Percentiles rank a stretch among this genome's conserved stretches.
Evolutionary conservation across 2,113 vertebrate genomes (phyloP).

Genomic region (Aldabrachelys gigantea): DNA sequence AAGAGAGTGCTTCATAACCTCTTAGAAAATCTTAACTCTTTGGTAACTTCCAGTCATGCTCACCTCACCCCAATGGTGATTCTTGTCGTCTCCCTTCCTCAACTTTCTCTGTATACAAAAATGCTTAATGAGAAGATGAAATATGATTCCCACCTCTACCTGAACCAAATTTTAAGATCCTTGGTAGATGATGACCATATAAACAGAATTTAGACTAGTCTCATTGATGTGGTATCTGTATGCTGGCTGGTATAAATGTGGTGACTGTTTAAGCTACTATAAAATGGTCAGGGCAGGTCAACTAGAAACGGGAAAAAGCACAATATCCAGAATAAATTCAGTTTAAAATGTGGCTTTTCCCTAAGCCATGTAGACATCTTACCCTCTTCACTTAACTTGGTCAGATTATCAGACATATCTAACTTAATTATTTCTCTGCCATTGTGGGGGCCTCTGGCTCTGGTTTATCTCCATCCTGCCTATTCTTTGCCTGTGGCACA

Average conservation of each 20-base stretch:
- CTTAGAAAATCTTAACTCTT: not conserved
- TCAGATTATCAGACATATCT: too few species aligned
- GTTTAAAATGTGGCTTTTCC: not conserved
- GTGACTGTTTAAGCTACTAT: not conserved
- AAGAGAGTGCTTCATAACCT: not conserved
- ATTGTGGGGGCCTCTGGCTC: not conserved
- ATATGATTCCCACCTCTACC: not conserved
- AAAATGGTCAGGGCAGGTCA: not conserved
- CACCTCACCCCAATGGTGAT: not conserved
- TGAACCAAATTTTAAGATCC: not conserved
- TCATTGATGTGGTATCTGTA: not conserved
- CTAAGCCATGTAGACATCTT: not conserved
- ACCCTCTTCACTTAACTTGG: not conserved
- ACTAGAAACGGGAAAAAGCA: not conserved
- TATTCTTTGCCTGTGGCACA: not conserved
- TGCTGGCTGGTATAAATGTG: not conserved
- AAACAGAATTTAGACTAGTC: not conserved
- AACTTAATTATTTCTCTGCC: not conserved
- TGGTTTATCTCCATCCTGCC: too few species aligned
- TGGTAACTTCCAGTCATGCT: not conserved
- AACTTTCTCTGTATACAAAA: not conserved
- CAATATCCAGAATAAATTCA: not conserved
- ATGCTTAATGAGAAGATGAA: accelerated
- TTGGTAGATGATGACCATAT: not conserved
- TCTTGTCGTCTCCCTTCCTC: not conserved